Percentiles rank a stretch among this genome's conserved stretches.
Conservation (phyloP, 1,140 invertebrate genomes). For the Caerostris darwini region DNA sequence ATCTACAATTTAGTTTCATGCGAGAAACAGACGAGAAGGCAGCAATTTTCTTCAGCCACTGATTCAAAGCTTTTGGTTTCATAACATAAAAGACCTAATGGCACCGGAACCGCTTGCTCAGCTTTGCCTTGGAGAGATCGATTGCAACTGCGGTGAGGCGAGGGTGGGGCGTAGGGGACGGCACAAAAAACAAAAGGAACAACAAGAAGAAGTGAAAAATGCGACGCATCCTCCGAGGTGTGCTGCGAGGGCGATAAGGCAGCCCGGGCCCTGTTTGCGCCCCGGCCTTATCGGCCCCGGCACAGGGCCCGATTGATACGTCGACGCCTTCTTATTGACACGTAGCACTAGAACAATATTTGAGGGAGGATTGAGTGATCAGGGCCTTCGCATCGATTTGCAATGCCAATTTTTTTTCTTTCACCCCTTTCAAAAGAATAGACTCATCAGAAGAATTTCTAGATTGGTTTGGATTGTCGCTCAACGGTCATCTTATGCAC, state of each 20-base stretch:
- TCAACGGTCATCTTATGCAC: too few species aligned
- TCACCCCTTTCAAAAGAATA: not conserved
- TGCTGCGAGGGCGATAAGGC: constrained; percentile 28
- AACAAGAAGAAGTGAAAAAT: not conserved
- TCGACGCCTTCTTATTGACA: constrained; percentile 65
- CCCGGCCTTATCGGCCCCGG: constrained; percentile 46
- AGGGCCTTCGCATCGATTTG: constrained; percentile 46
- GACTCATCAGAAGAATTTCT: not conserved
- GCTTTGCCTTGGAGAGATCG: too few species aligned
- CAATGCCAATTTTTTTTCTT: constrained; percentile 48
- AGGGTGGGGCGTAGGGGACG: not conserved
- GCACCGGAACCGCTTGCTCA: too few species aligned
- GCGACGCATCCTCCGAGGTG: not conserved
- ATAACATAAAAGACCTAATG: too few species aligned
- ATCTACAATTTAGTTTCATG: not conserved
- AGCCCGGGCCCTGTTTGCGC: constrained; percentile 52
- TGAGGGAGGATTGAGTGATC: constrained; percentile 73
- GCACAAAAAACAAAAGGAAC: too few species aligned
- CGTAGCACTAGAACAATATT: constrained; percentile 63
- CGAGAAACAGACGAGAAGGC: not conserved
- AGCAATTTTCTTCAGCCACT: too few species aligned
- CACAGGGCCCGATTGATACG: constrained; percentile 62
- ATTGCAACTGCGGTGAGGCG: not conserved
- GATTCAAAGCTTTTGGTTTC: too few species aligned
- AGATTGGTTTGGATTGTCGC: too few species aligned